Evolutionary conservation across 2,797 vertebrate species (phyloP), one percentile per base, ranked within the genome.

Genomic region (Zonotrichia albicollis): DNA sequence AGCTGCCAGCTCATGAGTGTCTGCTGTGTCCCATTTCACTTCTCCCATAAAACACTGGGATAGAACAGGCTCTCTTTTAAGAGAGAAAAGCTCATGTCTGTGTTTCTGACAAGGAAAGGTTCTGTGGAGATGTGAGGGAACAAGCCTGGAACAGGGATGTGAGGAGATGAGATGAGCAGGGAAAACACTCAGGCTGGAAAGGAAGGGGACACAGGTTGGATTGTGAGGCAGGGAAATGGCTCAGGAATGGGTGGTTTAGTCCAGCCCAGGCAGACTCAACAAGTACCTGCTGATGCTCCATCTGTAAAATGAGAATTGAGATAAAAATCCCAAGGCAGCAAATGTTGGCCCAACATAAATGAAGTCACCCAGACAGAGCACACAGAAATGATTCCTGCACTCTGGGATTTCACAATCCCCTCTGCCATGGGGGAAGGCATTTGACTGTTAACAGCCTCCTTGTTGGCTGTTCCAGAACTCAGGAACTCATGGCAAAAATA

Each of bases 401-500:
- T 25, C 13, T 9, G 9, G 54, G 19, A 67, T 96, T 94, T 85
- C 95, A 95, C 93, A 94, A 94, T 5, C 54, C 0, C 78, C 61
- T 76, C 11, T 64, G 94, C 73, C 50, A 40, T 1, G 51, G 73
- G 80, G 36, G 67, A 85, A 73, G 87, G 87, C 16, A 84, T 74
- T 72, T 61, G 50, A 45, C 79, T 81, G 13, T 71, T 94, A 86
- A 84, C 46, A 91, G 62, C 51, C 70, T 68, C 54, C 82, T 58
- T 61, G 73, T 32, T 80, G 90, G 54, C 89, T n/a, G 42, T 18
- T 94, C 60, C 91, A 87, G 78, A 94, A 94, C 71, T 87, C 84
- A 78, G 73, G 75, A 95, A 92, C 85, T 95, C 94, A 94, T 34
- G 90, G 80, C 85, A 91, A 84, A 96, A 93, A 78, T 95, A 95